phyloP scores from a whole-genome alignment of 1,140 invertebrate genomes.

The Cardiocondyla obscurior region DNA sequence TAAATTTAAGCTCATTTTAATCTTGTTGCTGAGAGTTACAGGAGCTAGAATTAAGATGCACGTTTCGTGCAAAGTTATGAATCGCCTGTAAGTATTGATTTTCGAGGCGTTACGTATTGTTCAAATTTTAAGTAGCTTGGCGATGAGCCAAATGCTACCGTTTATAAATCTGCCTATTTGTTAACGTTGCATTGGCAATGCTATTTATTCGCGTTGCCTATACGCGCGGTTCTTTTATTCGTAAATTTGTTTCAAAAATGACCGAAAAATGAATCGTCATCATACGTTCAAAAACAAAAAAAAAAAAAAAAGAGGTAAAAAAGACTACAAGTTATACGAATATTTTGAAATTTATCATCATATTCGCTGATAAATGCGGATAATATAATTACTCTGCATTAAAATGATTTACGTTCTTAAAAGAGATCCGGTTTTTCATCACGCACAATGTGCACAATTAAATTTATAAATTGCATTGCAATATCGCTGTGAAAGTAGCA shows the following conservation, averaged over 20 bases:
- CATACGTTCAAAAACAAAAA: too few relatives aligned
- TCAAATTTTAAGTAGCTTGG: slow-evolving; percentile 54
- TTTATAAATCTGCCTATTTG: slow-evolving; percentile 44
- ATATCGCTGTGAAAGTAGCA: slow-evolving; percentile 2
- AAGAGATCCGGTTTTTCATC: slow-evolving; percentile 12
- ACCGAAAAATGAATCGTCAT: slow-evolving; percentile 1
- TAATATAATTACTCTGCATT: not conserved
- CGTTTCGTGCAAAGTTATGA: slow-evolving; percentile 44
- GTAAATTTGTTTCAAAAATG: slow-evolving; percentile 3
- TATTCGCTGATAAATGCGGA: slow-evolving; percentile 1
- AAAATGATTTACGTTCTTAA: slow-evolving; percentile 22
- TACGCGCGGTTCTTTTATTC: not conserved
- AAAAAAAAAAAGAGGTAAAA: not conserved
- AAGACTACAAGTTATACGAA: not conserved
- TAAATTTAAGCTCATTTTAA: slow-evolving; percentile 42
- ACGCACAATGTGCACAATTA: slow-evolving; percentile 37
- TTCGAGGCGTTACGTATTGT: slow-evolving; percentile 43
- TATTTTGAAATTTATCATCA: not conserved
- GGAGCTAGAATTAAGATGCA: slow-evolving; percentile 15
- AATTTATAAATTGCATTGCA: slow-evolving; percentile 31
- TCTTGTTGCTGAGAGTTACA: slow-evolving; percentile 24
- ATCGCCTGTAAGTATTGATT: slow-evolving; percentile 48
- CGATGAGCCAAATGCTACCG: slow-evolving; percentile 16
- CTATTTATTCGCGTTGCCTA: slow-evolving; percentile 10
- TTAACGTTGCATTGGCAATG: slow-evolving; percentile 21